These are phyloP conservation scores for Dryoscopus gambensis DNA, from an alignment of 2,113 vertebrate genomes.

Conservation along the genomic window DNA sequence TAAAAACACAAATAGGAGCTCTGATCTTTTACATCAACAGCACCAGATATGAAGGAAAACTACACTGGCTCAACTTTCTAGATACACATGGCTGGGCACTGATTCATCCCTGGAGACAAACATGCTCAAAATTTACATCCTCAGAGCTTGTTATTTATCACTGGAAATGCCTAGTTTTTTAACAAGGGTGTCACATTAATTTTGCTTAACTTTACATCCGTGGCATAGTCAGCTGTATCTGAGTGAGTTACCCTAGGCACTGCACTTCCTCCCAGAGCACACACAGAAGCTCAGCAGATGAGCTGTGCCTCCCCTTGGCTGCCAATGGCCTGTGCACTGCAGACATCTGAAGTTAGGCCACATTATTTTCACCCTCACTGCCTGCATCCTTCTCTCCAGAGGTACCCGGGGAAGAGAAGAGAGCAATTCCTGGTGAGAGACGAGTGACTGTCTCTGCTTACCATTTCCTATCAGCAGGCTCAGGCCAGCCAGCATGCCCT, in stretches of 20 bases:
- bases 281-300: background rate
- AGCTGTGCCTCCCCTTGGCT: background rate
- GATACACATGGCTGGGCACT: background rate
- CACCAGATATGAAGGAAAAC: background rate
- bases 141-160: background rate
- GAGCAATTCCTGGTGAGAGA: background rate
- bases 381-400: background rate
- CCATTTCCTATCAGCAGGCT: background rate
- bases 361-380: background rate
- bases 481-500: background rate
- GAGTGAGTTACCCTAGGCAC: background rate
- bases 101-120: background rate
- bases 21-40: background rate
- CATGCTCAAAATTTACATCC: background rate
- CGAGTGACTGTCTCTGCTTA: background rate
- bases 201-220: background rate
- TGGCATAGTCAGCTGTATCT: background rate
- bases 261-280: background rate
- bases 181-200: background rate
- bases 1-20: background rate
- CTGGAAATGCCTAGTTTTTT: background rate
- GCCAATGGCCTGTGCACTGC: background rate
- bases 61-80: background rate
- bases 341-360: background rate
- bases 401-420: rapidly evolving